Percentiles rank a stretch among this genome's conserved stretches.
These are phyloP conservation scores for Phyllopteryx taeniolatus DNA, from an alignment of 2,113 vertebrate species.

Conservation along the genomic window DNA sequence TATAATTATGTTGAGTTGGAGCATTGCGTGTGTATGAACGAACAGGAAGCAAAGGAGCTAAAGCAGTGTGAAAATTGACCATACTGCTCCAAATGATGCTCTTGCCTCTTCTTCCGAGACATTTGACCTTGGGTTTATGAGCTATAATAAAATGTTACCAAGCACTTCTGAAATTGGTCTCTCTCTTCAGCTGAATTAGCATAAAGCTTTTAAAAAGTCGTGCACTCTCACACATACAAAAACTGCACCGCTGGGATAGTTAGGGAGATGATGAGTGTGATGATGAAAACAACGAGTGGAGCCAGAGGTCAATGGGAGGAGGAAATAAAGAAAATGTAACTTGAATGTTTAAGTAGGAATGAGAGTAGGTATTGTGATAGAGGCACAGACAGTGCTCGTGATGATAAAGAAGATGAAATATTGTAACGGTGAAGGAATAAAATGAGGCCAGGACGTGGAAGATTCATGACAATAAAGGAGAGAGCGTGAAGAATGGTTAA, in stretches of 20 bases:
- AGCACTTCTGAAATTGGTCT: conserved; percentile 74
- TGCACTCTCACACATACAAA: conserved; percentile 51
- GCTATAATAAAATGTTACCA: conserved; percentile 74
- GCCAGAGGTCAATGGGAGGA: conserved; percentile 44
- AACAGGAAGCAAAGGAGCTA: conserved; percentile 18
- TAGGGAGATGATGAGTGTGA: conserved; percentile 43
- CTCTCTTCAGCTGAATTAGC: conserved; percentile 61
- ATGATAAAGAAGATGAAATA: conserved; percentile 28
- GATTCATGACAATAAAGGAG: conserved; percentile 32
- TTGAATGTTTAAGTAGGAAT: conserved; percentile 27
- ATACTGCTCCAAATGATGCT: conserved; percentile 46
- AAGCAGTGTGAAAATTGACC: conserved; percentile 67
- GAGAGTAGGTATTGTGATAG: conserved; percentile 29
- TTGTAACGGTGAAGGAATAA: conserved; percentile 32
- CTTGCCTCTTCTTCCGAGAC: conserved; percentile 66
- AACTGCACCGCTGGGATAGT: conserved; percentile 19
- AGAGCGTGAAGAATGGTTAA: conserved; percentile 12
- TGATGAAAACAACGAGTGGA: conserved; percentile 43
- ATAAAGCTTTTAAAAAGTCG: conserved; percentile 55
- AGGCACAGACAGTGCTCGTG: conserved; percentile 11
- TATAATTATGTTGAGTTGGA: background rate
- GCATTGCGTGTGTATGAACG: conserved; percentile 1
- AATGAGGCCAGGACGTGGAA: conserved; percentile 6
- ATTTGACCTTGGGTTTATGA: conserved; percentile 79
- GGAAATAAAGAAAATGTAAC: conserved; percentile 26